phyloP scores from a whole-genome alignment of 37 sponge, comb jelly and placozoan genomes.

The Eunapius fragilis region DNA sequence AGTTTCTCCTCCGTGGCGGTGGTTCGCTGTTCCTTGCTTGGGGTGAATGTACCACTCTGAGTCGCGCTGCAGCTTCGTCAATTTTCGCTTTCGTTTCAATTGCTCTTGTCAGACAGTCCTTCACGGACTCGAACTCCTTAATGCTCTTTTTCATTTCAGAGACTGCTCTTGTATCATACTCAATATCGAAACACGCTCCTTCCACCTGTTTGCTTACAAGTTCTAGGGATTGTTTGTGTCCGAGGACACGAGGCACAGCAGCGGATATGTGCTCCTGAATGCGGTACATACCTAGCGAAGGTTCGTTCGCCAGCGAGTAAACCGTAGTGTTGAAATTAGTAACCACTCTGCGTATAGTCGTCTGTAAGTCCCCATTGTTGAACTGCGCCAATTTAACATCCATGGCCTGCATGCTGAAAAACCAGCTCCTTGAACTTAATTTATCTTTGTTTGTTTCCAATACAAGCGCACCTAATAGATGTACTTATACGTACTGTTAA shows the following conservation, averaged over 20 bases:
- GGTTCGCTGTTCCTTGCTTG: neutral
- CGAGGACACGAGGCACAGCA: slow-evolving; percentile 53
- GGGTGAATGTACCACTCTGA: neutral
- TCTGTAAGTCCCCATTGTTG: slow-evolving; percentile 28
- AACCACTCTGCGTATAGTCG: slow-evolving; percentile 28
- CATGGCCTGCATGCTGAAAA: neutral
- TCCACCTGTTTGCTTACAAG: slow-evolving; percentile 20
- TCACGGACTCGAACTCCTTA: slow-evolving; percentile 42
- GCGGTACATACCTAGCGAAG: slow-evolving; percentile 79
- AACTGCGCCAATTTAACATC: neutral
- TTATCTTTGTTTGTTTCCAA: neutral
- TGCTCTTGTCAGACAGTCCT: slow-evolving; percentile 23
- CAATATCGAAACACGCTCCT: slow-evolving; percentile 66
- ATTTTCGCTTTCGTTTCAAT: slow-evolving; percentile 45
- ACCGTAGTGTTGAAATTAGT: slow-evolving; percentile 46
- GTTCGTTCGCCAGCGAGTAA: slow-evolving; percentile 64
- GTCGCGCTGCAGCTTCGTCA: slow-evolving; percentile 11
- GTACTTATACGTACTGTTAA: too few relatives aligned
- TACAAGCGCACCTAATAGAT: neutral
- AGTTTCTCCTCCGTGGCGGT: neutral
- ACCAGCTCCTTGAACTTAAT: too few relatives aligned
- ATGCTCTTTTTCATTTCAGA: slow-evolving; percentile 27
- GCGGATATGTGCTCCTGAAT: slow-evolving; percentile 70
- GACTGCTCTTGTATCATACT: slow-evolving; percentile 57
- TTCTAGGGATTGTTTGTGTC: slow-evolving; percentile 28